These are phyloP conservation scores for Nebria ingens DNA, from an alignment of 1,140 invertebrate species.

Conservation along the genomic window DNA sequence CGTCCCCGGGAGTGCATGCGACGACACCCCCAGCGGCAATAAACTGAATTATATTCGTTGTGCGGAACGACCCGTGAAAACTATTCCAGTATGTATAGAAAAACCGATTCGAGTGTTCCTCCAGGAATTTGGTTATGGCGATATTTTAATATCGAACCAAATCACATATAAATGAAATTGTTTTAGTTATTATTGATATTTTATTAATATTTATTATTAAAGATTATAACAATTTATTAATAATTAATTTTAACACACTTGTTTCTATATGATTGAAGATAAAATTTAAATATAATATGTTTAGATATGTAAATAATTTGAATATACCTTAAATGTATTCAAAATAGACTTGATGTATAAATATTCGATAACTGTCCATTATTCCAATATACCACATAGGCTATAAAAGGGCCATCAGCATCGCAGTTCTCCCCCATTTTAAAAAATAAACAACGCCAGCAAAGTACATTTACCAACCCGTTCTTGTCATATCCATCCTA, in stretches of 20 bases:
- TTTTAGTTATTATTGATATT: no score
- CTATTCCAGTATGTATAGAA: slow-evolving; percentile 9
- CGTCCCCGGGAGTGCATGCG: not conserved
- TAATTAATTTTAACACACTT: no score
- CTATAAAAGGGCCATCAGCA: not conserved
- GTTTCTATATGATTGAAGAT: no score
- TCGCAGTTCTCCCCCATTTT: not conserved
- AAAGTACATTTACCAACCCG: slow-evolving; percentile 6
- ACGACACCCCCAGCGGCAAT: slow-evolving; percentile 25
- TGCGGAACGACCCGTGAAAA: slow-evolving; percentile 27
- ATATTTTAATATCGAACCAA: not conserved
- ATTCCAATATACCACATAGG: not conserved
- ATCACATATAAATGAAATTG: no score
- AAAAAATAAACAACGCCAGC: slow-evolving; percentile 1
- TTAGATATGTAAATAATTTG: no score
- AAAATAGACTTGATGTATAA: not conserved
- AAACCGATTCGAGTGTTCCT: not conserved
- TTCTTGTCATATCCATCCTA: slow-evolving; percentile 7
- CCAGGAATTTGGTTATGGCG: not conserved
- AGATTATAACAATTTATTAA: no score
- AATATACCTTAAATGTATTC: no score
- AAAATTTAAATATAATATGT: no score
- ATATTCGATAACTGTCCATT: not conserved
- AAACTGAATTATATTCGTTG: slow-evolving; percentile 29
- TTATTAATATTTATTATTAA: no score